A percentile compares a stretch with the other conserved stretches of the same genome.
These are phyloP conservation scores for Brachionus sp. DNA, from an alignment of 1,140 invertebrate species.

Conservation along the genomic window DNA sequence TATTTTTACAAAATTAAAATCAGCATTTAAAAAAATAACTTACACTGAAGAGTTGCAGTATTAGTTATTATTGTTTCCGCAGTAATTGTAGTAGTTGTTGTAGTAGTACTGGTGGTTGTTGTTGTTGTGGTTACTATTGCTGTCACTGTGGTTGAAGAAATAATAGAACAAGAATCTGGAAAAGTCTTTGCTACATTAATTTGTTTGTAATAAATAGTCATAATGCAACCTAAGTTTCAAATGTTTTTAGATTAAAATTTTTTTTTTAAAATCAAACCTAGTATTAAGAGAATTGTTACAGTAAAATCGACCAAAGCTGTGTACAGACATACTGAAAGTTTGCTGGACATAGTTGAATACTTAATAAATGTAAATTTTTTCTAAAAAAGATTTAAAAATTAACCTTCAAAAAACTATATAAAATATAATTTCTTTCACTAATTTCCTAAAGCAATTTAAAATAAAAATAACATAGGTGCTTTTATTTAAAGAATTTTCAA, in stretches of 20 bases:
- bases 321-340: neutral
- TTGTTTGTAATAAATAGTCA: neutral
- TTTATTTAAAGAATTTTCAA: too few relatives aligned
- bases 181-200: neutral
- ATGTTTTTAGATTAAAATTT: neutral
- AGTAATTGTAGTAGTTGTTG: neutral
- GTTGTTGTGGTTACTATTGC: neutral
- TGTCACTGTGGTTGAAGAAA: neutral
- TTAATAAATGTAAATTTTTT: neutral
- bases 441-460: too few relatives aligned
- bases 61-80: neutral
- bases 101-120: neutral
- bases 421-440: too few relatives aligned
- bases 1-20: too few relatives aligned
- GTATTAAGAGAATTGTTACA: neutral
- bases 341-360: neutral
- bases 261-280: neutral
- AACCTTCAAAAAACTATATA: neutral
- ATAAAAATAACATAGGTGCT: too few relatives aligned
- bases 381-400: neutral
- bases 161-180: neutral
- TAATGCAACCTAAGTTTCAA: neutral
- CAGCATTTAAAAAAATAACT: too few relatives aligned
- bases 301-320: neutral
- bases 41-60: too few relatives aligned